Base-by-base conservation (phyloP, 1,140 invertebrate genomes). In the Drosophila novamexicana region DNA sequence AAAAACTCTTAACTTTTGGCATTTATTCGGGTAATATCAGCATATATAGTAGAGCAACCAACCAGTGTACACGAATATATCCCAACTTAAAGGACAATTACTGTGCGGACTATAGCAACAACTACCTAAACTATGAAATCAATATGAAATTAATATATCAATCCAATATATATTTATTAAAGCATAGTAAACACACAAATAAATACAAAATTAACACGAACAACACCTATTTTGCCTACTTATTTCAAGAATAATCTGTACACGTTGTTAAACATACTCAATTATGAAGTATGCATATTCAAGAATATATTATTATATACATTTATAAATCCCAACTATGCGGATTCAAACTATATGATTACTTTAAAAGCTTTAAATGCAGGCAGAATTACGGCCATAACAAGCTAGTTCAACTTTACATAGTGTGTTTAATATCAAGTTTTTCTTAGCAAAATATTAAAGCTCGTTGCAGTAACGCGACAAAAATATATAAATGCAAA, bases 321-420 rank as follows among this genome's bases (percentile, higher is more conserved):
- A 82, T 64, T 71, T 53, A 64, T 56, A 58, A 80, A 76, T 83
- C 76, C 75, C 81, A 68, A 18, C n/a, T 40, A 16, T 49, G 54
- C 45, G 42, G 54, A 74, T 37, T 44, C 40, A 67, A 79, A 63
- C 57, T 59, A 79, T 82, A 85, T 85, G 58, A 86, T 82, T 86
- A 86, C 84, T 89, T 89, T 75, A 83, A 88, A 79, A 83, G 84
- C 84, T 88, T 88, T 89, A 88, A 88, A 70, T 77, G 56, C 40
- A 37, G 56, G 72, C 77, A 77, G 45, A 49, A 69, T 64, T 75
- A 70, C 75, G 58, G 61, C 22, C 58, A 71, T 16, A 66, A 64
- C 52, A 75, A 79, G 56, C 81, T 81, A 84, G 81, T 84, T 85
- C 59, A 83, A 77, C 77, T 69, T 88, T 88, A 14, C 14, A 14